phyloP scores from a whole-genome alignment of 2,888 invertebrate species.

The Synergus itoensis region DNA sequence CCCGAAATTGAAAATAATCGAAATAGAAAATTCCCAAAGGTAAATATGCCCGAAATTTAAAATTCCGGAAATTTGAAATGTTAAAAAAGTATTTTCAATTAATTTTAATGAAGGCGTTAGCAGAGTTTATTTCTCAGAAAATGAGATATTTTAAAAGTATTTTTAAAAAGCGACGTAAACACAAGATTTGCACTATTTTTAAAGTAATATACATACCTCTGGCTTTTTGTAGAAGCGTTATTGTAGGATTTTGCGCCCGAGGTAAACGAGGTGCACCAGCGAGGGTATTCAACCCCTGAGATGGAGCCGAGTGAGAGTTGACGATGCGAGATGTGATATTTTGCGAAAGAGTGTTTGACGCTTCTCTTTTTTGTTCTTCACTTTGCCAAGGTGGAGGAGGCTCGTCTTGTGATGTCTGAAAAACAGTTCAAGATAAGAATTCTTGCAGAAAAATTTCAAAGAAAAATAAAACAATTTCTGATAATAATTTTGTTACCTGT shows the following conservation, averaged over 20 bases:
- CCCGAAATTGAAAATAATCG: too few species aligned
- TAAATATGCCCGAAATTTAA: too few species aligned
- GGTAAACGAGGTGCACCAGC: conserved; percentile 81
- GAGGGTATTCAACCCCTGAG: conserved; percentile 80
- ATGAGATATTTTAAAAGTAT: too few species aligned
- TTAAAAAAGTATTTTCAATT: too few species aligned
- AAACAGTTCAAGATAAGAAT: neutral
- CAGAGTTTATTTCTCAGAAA: too few species aligned
- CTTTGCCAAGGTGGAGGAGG: conserved; percentile 66
- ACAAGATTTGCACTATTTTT: neutral
- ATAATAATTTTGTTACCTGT: conserved; percentile 66
- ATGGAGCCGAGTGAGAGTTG: conserved; percentile 82
- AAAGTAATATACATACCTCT: conserved; percentile 82
- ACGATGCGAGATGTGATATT: conserved; percentile 72
- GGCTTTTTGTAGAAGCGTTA: conserved; percentile 92
- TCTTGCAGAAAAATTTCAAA: neutral
- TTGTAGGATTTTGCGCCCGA: conserved; percentile 91
- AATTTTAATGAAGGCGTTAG: too few species aligned
- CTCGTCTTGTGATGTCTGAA: conserved; percentile 44
- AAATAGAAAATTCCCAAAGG: too few species aligned
- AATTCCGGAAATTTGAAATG: too few species aligned
- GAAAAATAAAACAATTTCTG: conserved; percentile 1
- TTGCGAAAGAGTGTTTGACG: conserved; percentile 58
- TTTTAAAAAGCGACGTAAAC: too few species aligned
- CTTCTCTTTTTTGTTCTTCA: conserved; percentile 61